Evolutionary conservation across 2,797 vertebrate species (phyloP).

Genomic region (Rhynchotus rufescens): DNA sequence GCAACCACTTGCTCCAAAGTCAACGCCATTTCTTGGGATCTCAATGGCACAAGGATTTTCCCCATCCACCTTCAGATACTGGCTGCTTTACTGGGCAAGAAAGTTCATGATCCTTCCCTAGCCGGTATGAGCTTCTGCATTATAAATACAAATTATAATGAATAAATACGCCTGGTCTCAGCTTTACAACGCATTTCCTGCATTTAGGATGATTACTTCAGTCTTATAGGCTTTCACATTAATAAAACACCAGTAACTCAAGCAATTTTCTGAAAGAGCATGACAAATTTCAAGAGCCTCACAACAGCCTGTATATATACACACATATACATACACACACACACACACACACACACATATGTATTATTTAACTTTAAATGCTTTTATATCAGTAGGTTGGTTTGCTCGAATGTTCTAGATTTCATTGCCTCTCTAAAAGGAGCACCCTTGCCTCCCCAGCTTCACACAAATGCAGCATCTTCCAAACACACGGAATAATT

Average conservation of each 20-base stretch:
- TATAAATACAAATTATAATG: not conserved
- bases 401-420: not conserved
- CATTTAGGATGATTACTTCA: not conserved
- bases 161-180: not conserved
- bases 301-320: not conserved
- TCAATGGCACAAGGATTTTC: not conserved
- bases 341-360: too few relatives aligned
- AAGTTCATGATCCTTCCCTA: not conserved
- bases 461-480: not conserved
- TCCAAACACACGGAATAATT: not conserved
- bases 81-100: rapidly evolving
- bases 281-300: not conserved
- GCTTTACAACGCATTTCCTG: not conserved
- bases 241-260: not conserved
- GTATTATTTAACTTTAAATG: not conserved
- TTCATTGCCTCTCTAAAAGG: slow-evolving; percentile 7
- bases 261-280: not conserved
- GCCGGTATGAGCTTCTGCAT: not conserved
- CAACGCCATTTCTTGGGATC: rapidly evolving
- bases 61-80: not conserved
- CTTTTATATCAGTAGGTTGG: slow-evolving; percentile 13
- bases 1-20: not conserved
- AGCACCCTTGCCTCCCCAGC: not conserved
- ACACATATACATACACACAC: too few relatives aligned
- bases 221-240: not conserved